phyloP scores from a whole-genome alignment of 2,888 invertebrate genomes.

The Cylindroiulus punctatus region DNA sequence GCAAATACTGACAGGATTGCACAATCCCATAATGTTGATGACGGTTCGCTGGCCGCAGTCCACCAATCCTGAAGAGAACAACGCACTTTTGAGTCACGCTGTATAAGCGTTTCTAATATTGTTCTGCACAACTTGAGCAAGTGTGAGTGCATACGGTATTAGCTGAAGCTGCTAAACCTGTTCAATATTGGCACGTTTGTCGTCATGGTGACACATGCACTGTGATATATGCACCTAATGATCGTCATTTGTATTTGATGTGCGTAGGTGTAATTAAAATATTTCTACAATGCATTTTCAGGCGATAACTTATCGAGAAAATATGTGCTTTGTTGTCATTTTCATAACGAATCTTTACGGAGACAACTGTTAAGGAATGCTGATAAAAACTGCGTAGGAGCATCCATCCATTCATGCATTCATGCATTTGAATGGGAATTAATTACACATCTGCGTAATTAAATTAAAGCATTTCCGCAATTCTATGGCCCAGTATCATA shows the following conservation, averaged over 20 bases:
- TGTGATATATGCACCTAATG: no score
- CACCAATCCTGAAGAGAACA: no score
- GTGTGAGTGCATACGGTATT: no score
- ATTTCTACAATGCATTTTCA: not conserved
- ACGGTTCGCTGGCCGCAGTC: no score
- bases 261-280: not conserved
- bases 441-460: not conserved
- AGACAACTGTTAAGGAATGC: not conserved
- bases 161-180: no score
- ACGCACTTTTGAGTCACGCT: no score
- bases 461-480: not conserved
- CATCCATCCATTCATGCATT: not conserved
- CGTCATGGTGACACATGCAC: not conserved
- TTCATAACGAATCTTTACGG: not conserved
- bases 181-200: not conserved
- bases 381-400: not conserved
- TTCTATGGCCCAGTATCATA: no score
- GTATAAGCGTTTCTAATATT: no score
- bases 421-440: not conserved
- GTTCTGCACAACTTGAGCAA: no score
- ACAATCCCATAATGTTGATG: no score
- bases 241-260: not conserved
- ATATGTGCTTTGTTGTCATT: not conserved
- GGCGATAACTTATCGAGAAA: slow-evolving; percentile 1
- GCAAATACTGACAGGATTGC: no score